These are phyloP conservation scores for Capromys pilorides DNA, from an alignment of 2,797 vertebrate species.

Conservation along the genomic window DNA sequence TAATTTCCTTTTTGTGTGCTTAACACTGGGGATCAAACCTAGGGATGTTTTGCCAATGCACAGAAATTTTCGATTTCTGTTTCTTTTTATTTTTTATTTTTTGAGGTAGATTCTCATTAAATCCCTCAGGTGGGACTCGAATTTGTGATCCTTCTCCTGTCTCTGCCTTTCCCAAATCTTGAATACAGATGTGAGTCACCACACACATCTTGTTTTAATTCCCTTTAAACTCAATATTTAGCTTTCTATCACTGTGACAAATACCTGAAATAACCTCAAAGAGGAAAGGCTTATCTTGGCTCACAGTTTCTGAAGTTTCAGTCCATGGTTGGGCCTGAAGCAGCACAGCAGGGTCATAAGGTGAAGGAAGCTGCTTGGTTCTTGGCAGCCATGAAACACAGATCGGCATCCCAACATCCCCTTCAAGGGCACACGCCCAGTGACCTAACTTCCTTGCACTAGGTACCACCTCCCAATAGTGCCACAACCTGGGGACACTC, in stretches of 20 bases:
- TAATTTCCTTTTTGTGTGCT: background rate
- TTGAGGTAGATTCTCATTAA: background rate
- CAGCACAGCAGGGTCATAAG: background rate
- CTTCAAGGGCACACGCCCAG: background rate
- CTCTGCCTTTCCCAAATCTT: background rate
- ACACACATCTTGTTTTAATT: background rate
- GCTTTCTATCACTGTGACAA: background rate
- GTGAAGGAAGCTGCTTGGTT: background rate
- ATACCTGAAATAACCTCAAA: background rate
- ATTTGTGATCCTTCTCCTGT: background rate
- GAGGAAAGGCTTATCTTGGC: background rate
- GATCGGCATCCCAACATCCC: too few relatives aligned
- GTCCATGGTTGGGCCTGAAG: background rate
- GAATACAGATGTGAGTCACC: background rate
- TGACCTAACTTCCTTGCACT: background rate
- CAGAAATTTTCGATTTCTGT: background rate
- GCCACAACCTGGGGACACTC: background rate
- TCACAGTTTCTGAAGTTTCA: background rate
- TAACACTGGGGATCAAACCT: background rate
- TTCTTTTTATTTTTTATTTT: background rate
- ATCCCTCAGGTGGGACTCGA: background rate
- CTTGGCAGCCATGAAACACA: background rate
- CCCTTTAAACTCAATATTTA: background rate
- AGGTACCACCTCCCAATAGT: background rate
- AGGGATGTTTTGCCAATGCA: background rate